Percentiles rank a stretch among this genome's conserved stretches.
phyloP scores from a whole-genome alignment of 1,140 invertebrate species.

The Megalopta genalis region DNA sequence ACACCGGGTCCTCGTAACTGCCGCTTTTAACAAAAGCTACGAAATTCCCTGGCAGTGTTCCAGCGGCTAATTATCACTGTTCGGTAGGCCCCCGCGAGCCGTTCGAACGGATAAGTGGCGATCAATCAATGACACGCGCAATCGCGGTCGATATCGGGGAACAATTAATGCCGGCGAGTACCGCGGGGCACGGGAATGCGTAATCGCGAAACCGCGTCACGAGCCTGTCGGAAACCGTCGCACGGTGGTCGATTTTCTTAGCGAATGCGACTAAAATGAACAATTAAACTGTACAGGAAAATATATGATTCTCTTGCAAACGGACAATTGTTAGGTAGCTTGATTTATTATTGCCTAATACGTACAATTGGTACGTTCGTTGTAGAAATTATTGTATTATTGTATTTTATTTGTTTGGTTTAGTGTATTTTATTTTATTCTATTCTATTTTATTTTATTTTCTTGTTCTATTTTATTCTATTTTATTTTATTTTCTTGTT shows the following conservation, averaged over 20 bases:
- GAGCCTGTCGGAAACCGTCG: neutral
- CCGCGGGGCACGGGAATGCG: constrained; percentile 32
- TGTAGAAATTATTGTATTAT: too few relatives aligned
- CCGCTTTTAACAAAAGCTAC: constrained; percentile 47
- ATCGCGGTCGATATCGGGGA: constrained; percentile 28
- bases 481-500: too few relatives aligned
- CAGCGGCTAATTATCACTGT: constrained; percentile 59
- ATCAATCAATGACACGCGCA: constrained; percentile 53
- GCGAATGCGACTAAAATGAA: too few relatives aligned
- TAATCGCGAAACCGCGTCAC: constrained; percentile 27
- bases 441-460: too few relatives aligned
- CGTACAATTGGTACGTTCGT: too few relatives aligned
- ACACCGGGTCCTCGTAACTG: constrained; percentile 30
- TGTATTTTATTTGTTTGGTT: too few relatives aligned
- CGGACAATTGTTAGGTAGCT: too few relatives aligned
- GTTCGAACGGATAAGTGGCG: constrained; percentile 42
- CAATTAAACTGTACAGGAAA: too few relatives aligned
- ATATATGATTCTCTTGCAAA: too few relatives aligned
- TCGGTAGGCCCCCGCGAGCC: constrained; percentile 20
- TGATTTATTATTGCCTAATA: too few relatives aligned
- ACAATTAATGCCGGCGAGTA: constrained; percentile 38
- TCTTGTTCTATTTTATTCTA: too few relatives aligned
- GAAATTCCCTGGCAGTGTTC: constrained; percentile 52
- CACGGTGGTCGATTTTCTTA: neutral
- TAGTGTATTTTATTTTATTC: too few relatives aligned